These are phyloP conservation scores for Cryptoblepharus egeriae DNA, from an alignment of 2,797 vertebrate species.

Conservation along the genomic window DNA sequence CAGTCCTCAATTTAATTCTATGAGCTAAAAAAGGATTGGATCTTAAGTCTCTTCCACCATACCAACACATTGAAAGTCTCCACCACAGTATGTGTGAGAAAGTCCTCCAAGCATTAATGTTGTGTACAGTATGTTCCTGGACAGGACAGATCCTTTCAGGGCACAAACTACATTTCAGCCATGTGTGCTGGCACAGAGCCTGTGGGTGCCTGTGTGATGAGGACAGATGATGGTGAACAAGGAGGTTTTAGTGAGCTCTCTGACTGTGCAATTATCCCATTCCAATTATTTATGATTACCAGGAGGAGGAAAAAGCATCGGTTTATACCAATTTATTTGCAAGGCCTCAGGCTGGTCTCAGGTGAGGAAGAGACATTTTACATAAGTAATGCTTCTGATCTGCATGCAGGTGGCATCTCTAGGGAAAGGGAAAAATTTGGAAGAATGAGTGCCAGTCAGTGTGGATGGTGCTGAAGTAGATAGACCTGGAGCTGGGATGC, in stretches of 20 bases:
- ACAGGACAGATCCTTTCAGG: background rate
- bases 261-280: background rate
- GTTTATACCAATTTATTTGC: background rate
- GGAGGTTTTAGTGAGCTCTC: background rate
- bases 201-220: background rate
- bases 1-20: background rate
- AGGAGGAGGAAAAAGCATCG: background rate
- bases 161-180: background rate
- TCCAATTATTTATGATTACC: background rate
- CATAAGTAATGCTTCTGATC: no score
- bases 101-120: background rate
- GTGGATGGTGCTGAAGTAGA: no score
- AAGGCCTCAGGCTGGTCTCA: background rate
- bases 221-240: background rate
- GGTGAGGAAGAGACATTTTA: no score
- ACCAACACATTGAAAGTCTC: no score
- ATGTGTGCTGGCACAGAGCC: no score
- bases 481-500: background rate
- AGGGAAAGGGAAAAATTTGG: no score
- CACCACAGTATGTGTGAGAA: no score
- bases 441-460: no score
- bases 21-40: no score
- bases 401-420: no score
- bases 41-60: no score
- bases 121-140: background rate